These are phyloP conservation scores for Diorhabda elongata DNA, from an alignment of 1,140 invertebrate species.

Conservation along the genomic window DNA sequence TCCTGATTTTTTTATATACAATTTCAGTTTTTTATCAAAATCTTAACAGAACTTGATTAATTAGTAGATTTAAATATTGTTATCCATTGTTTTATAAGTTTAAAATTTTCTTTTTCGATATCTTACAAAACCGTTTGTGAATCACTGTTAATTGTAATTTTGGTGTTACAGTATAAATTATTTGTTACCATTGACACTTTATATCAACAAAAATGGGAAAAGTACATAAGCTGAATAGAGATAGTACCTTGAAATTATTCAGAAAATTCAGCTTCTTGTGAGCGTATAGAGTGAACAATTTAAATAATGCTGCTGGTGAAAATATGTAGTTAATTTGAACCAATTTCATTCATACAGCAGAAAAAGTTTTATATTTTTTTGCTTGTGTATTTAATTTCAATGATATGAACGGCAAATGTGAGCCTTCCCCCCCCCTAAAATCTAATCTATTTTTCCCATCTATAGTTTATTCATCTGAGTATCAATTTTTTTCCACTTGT, in stretches of 20 bases:
- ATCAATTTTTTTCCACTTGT: too few relatives aligned
- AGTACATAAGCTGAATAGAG: not conserved
- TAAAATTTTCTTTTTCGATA: not conserved
- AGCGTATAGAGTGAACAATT: too few relatives aligned
- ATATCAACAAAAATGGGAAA: not conserved
- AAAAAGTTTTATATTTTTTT: too few relatives aligned
- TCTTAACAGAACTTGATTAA: slow-evolving; percentile 5
- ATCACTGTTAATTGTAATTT: not conserved
- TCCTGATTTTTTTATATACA: not conserved
- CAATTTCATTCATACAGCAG: too few relatives aligned
- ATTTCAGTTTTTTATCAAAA: not conserved
- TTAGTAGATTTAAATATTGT: not conserved
- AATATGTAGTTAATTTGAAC: too few relatives aligned
- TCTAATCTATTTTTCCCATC: too few relatives aligned
- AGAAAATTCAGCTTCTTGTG: not conserved
- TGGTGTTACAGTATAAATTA: not conserved
- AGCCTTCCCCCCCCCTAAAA: too few relatives aligned
- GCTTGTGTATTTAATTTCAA: too few relatives aligned
- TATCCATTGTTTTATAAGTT: not conserved
- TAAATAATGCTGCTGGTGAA: too few relatives aligned
- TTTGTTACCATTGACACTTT: not conserved
- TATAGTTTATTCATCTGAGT: too few relatives aligned
- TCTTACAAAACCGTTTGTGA: not conserved
- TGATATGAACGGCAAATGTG: too few relatives aligned
- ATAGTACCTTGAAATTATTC: not conserved